A percentile compares a stretch with the other conserved stretches of the same genome.
Conservation (phyloP, 1,140 invertebrate species). For the Aphidius gifuensis region DNA sequence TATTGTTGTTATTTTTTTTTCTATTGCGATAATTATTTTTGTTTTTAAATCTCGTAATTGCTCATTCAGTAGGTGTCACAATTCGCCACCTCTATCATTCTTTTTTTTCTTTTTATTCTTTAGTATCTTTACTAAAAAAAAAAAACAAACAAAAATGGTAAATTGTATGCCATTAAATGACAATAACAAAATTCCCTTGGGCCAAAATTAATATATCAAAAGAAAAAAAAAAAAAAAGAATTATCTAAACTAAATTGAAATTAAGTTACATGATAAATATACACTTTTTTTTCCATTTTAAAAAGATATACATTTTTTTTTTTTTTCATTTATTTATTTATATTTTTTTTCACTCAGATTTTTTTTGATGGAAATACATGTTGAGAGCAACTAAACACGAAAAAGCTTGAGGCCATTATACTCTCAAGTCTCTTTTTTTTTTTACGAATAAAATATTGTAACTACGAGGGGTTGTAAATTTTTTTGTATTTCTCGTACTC, state of each 20-base stretch:
- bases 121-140: constrained; percentile 25
- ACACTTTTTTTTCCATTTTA: not conserved
- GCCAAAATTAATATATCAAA: not conserved
- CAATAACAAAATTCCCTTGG: constrained; percentile 41
- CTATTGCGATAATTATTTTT: constrained; percentile 51
- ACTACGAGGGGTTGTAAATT: not conserved
- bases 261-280: not conserved
- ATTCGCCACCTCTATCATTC: constrained; percentile 18
- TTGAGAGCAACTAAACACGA: constrained; percentile 2
- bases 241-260: not conserved
- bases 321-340: not conserved
- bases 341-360: not conserved
- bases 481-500: too few relatives aligned
- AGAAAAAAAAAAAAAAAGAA: not conserved
- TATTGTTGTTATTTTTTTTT: constrained; percentile 7
- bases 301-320: not conserved
- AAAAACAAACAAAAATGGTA: constrained; percentile 32
- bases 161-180: constrained; percentile 49
- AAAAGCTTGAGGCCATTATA: constrained; percentile 11
- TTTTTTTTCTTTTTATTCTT: constrained; percentile 29
- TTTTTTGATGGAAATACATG: constrained; percentile 8
- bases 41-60: constrained; percentile 47
- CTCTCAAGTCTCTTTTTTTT: not conserved
- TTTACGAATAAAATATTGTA: not conserved
- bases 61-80: constrained; percentile 50